Evolutionary conservation across 2,888 invertebrate species (phyloP).

Genomic region (Chrysodeixis includens): DNA sequence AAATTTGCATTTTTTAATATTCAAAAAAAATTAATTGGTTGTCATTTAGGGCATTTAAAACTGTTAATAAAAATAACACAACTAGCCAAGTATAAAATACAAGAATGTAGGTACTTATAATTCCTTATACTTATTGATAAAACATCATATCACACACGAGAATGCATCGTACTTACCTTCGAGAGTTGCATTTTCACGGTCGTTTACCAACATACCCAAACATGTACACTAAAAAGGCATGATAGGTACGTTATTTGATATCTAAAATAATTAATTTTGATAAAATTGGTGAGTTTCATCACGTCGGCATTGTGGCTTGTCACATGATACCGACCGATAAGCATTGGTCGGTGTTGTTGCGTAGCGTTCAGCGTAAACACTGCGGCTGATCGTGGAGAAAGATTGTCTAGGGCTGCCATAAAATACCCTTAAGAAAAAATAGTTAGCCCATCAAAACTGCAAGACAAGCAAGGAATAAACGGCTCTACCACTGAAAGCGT

Average conservation of each 20-base stretch:
- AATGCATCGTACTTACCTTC: background rate
- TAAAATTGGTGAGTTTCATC: conserved; percentile 23
- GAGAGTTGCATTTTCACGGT: conserved; percentile 39
- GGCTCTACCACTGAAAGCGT: background rate
- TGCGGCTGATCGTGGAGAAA: conserved; percentile 25
- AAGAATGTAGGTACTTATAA: too few species aligned
- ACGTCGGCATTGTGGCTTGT: conserved; percentile 27
- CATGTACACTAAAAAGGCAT: conserved; percentile 21
- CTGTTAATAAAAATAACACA: too few species aligned
- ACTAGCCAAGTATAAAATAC: too few species aligned
- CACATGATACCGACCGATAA: conserved; percentile 38
- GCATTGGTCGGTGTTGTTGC: conserved; percentile 14
- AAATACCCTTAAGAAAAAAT: background rate
- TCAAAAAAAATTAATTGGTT: too few species aligned
- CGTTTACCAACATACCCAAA: conserved; percentile 16
- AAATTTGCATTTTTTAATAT: too few species aligned
- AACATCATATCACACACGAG: too few species aligned
- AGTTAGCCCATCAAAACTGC: background rate
- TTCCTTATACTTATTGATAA: too few species aligned
- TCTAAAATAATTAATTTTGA: conserved; percentile 23
- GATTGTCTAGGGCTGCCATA: conserved; percentile 20
- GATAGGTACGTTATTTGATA: conserved; percentile 19
- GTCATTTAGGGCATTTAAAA: too few species aligned
- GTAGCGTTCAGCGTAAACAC: conserved; percentile 32
- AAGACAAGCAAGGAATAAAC: background rate